phyloP scores from a whole-genome alignment of 2,113 vertebrate species.

The Scomber scombrus region DNA sequence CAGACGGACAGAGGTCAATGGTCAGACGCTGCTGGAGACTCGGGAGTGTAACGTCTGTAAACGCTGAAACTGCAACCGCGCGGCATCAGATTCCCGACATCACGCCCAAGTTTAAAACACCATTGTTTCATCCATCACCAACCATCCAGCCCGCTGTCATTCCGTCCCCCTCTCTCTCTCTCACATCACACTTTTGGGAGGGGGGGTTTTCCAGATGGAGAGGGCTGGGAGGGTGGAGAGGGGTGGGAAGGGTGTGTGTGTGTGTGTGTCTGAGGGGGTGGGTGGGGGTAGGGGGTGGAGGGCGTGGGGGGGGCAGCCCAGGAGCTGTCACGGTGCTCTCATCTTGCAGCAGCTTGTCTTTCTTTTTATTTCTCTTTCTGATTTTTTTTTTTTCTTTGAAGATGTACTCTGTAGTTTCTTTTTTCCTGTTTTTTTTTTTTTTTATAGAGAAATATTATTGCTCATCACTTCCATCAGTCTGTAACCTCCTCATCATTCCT shows the following conservation, averaged over 20 bases:
- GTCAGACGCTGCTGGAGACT: slow-evolving; percentile 28
- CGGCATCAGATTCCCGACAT: slow-evolving; percentile 33
- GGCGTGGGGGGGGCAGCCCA: slow-evolving; percentile 74
- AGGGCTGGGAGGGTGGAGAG: background rate
- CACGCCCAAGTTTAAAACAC: slow-evolving; percentile 43
- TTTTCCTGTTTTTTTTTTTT: slow-evolving; percentile 52
- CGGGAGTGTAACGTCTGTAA: background rate
- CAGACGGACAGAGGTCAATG: slow-evolving; percentile 61
- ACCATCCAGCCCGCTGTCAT: slow-evolving; percentile 59
- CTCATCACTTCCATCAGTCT: slow-evolving; percentile 94
- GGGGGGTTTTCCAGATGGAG: slow-evolving; percentile 76
- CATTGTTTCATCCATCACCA: slow-evolving; percentile 62
- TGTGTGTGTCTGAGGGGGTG: no score
- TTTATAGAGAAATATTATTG: slow-evolving; percentile 87
- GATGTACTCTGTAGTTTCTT: slow-evolving; percentile 72
- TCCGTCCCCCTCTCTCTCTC: slow-evolving; percentile 44
- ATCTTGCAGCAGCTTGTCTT: slow-evolving; percentile 87
- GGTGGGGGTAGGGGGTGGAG: no score
- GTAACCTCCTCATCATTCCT: slow-evolving; percentile 93
- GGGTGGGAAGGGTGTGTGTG: background rate
- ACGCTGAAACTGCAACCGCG: slow-evolving; percentile 25
- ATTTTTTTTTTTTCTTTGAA: slow-evolving; percentile 72
- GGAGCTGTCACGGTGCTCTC: slow-evolving; percentile 87
- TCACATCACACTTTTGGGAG: slow-evolving; percentile 42
- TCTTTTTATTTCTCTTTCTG: slow-evolving; percentile 4